These are phyloP conservation scores for Acestrorhynchus altus DNA, from an alignment of 2,797 vertebrate genomes.

Conservation along the genomic window DNA sequence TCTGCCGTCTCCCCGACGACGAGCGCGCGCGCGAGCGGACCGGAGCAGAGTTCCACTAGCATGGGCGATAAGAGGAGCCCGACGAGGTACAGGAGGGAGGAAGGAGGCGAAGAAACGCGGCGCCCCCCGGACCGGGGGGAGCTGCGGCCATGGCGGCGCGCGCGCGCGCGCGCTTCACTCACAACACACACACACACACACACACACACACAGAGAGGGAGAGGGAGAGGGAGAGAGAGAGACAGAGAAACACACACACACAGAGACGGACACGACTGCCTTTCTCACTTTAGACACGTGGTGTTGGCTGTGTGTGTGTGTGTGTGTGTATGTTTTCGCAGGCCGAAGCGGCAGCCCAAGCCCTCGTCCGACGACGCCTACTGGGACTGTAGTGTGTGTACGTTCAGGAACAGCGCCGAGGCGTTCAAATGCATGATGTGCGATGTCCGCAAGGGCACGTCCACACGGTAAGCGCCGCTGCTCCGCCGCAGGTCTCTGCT, in stretches of 20 bases:
- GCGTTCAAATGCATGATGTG: slow-evolving; percentile 99
- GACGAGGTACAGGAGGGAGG: slow-evolving; percentile 83
- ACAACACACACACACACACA: background rate
- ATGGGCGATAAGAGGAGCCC: slow-evolving; percentile 99
- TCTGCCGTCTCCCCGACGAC: slow-evolving; percentile 69
- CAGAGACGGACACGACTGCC: background rate
- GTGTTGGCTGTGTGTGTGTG: background rate
- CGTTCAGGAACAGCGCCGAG: slow-evolving; percentile 98
- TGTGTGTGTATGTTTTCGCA: slow-evolving; percentile 71
- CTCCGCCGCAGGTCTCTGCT: background rate
- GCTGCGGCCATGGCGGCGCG: slow-evolving; percentile 4
- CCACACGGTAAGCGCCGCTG: slow-evolving; percentile 89
- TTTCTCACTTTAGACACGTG: slow-evolving; percentile 15
- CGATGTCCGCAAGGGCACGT: slow-evolving; percentile 99
- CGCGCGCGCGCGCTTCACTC: background rate
- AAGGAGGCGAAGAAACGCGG: slow-evolving; percentile 58
- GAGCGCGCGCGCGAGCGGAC: slow-evolving; percentile 52
- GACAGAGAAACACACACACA: background rate
- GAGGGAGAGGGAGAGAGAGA: background rate
- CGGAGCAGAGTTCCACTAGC: slow-evolving; percentile 73
- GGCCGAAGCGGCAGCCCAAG: slow-evolving; percentile 99
- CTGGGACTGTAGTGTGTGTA: slow-evolving; percentile 99
- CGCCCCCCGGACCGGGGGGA: too few species aligned
- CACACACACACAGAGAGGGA: too few species aligned
- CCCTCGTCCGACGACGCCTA: slow-evolving; percentile 95